These are phyloP conservation scores for Reinhardtius hippoglossoides DNA, from an alignment of 2,113 vertebrate genomes.

Conservation along the genomic window DNA sequence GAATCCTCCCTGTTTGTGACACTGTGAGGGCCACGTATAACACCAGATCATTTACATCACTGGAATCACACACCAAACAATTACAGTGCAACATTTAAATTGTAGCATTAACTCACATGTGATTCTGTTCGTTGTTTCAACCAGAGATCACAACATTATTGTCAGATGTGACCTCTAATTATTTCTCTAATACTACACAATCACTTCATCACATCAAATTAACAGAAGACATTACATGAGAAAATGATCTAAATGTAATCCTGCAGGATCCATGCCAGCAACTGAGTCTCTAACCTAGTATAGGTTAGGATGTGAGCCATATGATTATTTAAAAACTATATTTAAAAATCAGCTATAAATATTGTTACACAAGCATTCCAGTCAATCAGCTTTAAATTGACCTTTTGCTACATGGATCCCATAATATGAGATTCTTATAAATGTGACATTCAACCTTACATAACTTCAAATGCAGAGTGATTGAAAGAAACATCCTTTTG, in stretches of 20 bases:
- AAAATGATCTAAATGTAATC: no score
- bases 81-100: no score
- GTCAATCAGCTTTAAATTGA: background rate
- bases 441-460: background rate
- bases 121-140: no score
- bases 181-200: background rate
- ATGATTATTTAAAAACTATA: background rate
- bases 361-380: no score
- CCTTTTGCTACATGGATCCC: background rate
- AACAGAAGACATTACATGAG: no score
- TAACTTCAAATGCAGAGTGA: background rate
- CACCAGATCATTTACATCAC: no score
- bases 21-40: background rate
- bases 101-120: no score
- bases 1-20: background rate
- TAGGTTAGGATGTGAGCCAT: background rate
- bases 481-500: background rate
- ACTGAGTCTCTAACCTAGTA: background rate
- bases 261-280: no score
- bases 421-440: background rate
- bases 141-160: no score
- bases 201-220: background rate
- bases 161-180: background rate
- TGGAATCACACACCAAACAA: no score
- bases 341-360: background rate